Percentiles rank a stretch among this genome's conserved stretches.
Evolutionary conservation across 2,888 invertebrate species (phyloP).

Genomic region (Venusia cambrica): DNA sequence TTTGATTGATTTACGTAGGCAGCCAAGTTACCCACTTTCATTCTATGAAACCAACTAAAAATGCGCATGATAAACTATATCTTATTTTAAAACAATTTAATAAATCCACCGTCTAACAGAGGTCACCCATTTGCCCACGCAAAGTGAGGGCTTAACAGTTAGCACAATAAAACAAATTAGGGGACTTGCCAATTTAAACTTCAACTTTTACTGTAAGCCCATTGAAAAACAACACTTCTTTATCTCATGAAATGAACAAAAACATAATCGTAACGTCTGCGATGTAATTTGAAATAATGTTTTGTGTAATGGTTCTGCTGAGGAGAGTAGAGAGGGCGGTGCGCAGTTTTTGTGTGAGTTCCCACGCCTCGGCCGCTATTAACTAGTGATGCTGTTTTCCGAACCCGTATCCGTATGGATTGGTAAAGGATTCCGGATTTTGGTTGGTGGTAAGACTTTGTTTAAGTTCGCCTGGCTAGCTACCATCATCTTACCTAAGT

Average conservation of each 20-base stretch:
- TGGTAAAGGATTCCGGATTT: no score
- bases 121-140: conserved; percentile 19
- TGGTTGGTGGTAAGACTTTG: no score
- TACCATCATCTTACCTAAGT: no score
- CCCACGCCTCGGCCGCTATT: conserved; percentile 51
- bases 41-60: no score
- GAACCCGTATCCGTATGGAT: conserved; percentile 6
- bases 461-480: no score
- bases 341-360: conserved; percentile 55
- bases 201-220: conserved; percentile 31
- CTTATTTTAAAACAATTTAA: conserved; percentile 14
- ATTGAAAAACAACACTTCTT: conserved; percentile 55
- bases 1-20: no score
- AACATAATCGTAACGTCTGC: conserved; percentile 63
- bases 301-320: conserved; percentile 65
- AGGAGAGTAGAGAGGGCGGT: conserved; percentile 52
- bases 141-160: conserved; percentile 20
- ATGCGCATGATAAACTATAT: conserved; percentile 12
- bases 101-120: conserved; percentile 13
- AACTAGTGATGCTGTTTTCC: conserved; percentile 15
- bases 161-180: conserved; percentile 23
- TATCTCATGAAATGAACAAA: conserved; percentile 62
- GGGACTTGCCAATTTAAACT: conserved; percentile 23
- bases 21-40: no score
- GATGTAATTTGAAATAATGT: conserved; percentile 72